Evolutionary conservation across 2,113 vertebrate genomes (phyloP).

Genomic region (Hippocampus comes): DNA sequence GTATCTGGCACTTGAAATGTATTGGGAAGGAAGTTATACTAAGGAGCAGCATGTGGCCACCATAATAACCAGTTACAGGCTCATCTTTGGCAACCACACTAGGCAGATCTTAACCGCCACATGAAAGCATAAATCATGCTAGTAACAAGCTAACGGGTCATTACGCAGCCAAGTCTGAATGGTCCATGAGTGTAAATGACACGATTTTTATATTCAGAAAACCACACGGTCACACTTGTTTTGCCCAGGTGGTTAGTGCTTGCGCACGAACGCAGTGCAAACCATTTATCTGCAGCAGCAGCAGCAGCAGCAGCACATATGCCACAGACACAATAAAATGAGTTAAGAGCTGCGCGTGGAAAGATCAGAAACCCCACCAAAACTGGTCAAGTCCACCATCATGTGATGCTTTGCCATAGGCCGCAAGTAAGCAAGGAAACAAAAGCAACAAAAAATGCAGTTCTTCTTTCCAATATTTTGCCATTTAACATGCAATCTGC

Average conservation of each 20-base stretch:
- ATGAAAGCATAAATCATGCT: conserved; percentile 45
- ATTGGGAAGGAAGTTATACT: conserved; percentile 44
- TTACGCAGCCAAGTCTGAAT: conserved; percentile 39
- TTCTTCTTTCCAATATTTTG: background rate
- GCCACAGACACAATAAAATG: conserved; percentile 56
- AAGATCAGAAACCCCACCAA: conserved; percentile 6
- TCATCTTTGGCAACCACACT: conserved; percentile 52
- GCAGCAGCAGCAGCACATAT: conserved; percentile 52
- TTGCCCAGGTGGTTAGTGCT: conserved; percentile 24
- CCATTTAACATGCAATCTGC: background rate
- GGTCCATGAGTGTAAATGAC: conserved; percentile 40
- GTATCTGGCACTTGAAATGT: conserved; percentile 18
- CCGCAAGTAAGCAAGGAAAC: conserved; percentile 4
- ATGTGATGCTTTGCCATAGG: conserved; percentile 2
- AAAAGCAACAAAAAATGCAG: background rate
- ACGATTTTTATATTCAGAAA: conserved; percentile 47
- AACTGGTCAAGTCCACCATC: background rate
- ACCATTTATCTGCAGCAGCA: conserved; percentile 11
- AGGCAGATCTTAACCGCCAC: conserved; percentile 52
- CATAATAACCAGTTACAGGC: conserved; percentile 48
- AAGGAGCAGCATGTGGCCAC: conserved; percentile 24
- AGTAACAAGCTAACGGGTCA: conserved; percentile 51
- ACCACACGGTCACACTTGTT: conserved; percentile 26
- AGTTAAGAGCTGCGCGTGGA: conserved; percentile 37
- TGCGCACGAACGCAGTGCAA: background rate